Evolutionary conservation across 2,113 vertebrate species (phyloP), one percentile per base, ranked within the genome.

Genomic region (Pomatostomus ruficeps): DNA sequence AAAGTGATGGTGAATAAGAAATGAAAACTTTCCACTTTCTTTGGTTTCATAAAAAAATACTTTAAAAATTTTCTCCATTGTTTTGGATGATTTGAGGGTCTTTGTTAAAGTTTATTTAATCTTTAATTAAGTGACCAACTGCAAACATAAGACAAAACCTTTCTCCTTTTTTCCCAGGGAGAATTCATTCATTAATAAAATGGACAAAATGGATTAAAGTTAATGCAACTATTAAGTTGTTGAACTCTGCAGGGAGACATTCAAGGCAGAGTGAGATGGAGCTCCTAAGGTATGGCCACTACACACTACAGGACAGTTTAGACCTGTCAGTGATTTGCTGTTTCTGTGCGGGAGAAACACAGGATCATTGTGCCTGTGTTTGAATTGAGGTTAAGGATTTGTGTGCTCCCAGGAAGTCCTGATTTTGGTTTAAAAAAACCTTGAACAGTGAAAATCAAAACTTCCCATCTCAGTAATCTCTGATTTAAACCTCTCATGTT

Each of bases 1-100:
- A 43, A 91, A 85, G 31, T 55, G 77, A 59, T 88, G 35, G 21
- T 46, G 35, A 81, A 72, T 74, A 61, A 71, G 36, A 74, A 68
- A 72, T 65, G 16, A 70, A 58, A 91, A 62, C 29, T 31, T 86
- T 73, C 42, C 14, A 28, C 11, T 13, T 73, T 31, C 42, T 71
- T 76, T 46, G 14, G 19, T 55, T 81, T 77, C 33, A 57, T 10
- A 49, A 36, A 70, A 70, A 58, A 84, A 74, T 14, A 12, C 12
- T 58, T 74, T 6, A 2, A 38, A 6, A 0, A 1, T 11, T 38
- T 58, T 65, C 7, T 42, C 7, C 2, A 5, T 79, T 71, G 40
- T 82, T 91, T 75, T 36, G 61, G 7, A 20, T 52, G 0, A 68
- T 85, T 83, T 67, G 13, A 75, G 15, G 11, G 46, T 35, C 40